phyloP scores from a whole-genome alignment of 2,113 vertebrate genomes.

The Beaufortia kweichowensis region DNA sequence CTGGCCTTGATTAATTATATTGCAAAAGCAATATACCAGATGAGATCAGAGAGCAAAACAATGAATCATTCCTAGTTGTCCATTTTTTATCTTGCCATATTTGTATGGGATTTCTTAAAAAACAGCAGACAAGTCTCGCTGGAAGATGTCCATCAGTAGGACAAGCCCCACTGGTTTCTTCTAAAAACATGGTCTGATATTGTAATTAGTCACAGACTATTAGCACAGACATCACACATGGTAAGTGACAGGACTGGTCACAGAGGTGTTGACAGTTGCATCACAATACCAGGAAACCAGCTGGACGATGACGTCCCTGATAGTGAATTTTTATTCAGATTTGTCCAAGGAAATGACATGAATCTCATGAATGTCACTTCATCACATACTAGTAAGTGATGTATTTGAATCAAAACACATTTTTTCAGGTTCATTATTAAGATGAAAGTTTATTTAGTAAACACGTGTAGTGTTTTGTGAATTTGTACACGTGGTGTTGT shows the following conservation, averaged over 20 bases:
- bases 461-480: background rate
- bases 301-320: background rate
- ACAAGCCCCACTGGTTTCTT: conserved; percentile 36
- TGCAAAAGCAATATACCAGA: conserved; percentile 1
- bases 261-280: conserved; percentile 3
- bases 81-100: background rate
- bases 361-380: background rate
- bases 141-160: conserved; percentile 10
- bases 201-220: conserved; percentile 20
- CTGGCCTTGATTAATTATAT: background rate
- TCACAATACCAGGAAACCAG: conserved; percentile 17
- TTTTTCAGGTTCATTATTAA: too few species aligned
- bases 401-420: too few species aligned
- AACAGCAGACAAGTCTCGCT: conserved; percentile 19
- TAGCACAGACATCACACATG: background rate
- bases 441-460: background rate
- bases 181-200: conserved; percentile 31
- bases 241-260: background rate
- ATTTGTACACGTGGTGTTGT: background rate
- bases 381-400: background rate
- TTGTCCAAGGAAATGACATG: background rate
- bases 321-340: background rate
- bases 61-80: conserved; percentile 18
- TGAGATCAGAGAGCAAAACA: background rate
- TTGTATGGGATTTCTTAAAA: conserved; percentile 29